Evolutionary conservation across 2,797 vertebrate species (phyloP).

Genomic region (Gallinago solitaria): DNA sequence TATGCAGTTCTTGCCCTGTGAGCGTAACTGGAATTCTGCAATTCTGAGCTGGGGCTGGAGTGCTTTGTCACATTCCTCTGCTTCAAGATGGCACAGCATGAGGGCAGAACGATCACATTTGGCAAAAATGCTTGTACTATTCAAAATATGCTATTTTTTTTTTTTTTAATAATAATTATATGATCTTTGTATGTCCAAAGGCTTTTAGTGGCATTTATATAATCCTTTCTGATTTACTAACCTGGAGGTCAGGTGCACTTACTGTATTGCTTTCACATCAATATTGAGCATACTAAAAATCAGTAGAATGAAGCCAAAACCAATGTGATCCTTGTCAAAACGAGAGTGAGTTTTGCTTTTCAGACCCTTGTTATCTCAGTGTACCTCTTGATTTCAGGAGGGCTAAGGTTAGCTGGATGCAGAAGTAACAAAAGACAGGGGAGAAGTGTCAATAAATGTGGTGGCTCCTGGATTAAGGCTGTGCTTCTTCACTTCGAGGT

Average conservation of each 20-base stretch:
- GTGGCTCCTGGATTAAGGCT: background rate
- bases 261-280: background rate
- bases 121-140: background rate
- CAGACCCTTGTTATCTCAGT: background rate
- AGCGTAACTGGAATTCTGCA: background rate
- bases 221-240: background rate
- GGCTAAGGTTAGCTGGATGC: background rate
- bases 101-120: background rate
- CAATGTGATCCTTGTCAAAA: background rate
- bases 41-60: background rate
- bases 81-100: background rate
- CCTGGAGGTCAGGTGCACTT: background rate
- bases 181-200: background rate
- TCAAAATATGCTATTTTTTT: background rate
- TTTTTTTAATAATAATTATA: too few species aligned
- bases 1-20: background rate
- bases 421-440: background rate
- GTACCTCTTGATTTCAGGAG: background rate
- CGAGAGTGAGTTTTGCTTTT: background rate
- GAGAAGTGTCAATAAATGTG: too few species aligned
- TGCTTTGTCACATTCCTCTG: background rate
- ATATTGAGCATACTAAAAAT: background rate
- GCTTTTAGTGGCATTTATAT: background rate
- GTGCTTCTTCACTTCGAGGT: background rate
- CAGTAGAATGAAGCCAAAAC: background rate